Base-by-base conservation (phyloP, 2,797 vertebrate genomes). In the Tamandua tetradactyla region DNA sequence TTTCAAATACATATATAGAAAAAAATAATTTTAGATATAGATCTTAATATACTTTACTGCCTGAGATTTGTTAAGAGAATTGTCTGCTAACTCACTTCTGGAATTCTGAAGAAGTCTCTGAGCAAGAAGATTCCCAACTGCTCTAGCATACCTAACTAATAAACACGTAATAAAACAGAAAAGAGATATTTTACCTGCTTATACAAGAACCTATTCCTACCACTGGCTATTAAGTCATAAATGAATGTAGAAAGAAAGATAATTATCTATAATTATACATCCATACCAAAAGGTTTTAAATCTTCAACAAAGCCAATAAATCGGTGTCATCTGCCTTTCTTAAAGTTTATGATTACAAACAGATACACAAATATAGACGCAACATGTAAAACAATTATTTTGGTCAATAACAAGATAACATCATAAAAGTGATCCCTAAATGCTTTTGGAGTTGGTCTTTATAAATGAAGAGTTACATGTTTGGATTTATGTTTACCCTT, bases 401-500 rank as follows among this genome's bases (percentile, higher is more conserved):
- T 44, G 84, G 69, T 64, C 66, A 71, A 52, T 62, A 68, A 81
- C 8, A 71, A 62, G 25, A 49, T 40, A 55, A 57, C 20, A 12
- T 66, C 61, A n/a, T 35, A 23, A 59, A 35, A 42, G 22, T 15
- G 17, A 72, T 47, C 42, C 35, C 75, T 37, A 72, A 40, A n/a
- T 42, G 5, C 4, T 44, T 52, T 3, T 40, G 40, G 35, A 66
- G 55, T 30, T 61, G 62, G 35, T 78, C 69, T 84, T 88, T 64
- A 52, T 83, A 96, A 88, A 66, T 27, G 55, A 44, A 92, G 32
- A 61, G 47, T 13, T 69, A 1, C 6, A 30, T 22, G 47, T 89
- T 93, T 74, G 64, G 42, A 55, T 49, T 78, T 71, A 97, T 97
- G 98, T 98, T 99, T 98, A 98, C 98, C 96, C 98, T 98, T 98